These are phyloP conservation scores for Axis porcinus DNA, from an alignment of 2,113 vertebrate species.

Conservation along the genomic window DNA sequence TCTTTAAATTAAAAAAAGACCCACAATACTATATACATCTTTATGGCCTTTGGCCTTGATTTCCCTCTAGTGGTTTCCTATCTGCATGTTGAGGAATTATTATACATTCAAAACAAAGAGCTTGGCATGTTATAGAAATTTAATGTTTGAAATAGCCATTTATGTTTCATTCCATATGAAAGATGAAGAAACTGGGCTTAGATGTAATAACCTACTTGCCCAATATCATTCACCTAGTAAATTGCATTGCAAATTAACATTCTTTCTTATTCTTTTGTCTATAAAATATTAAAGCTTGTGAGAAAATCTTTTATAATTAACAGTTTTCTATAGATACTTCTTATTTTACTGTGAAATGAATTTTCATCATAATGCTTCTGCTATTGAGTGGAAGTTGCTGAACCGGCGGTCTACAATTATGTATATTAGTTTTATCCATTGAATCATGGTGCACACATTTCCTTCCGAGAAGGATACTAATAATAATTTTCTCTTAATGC, in stretches of 20 bases:
- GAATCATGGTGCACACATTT: neutral
- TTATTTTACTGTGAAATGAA: neutral
- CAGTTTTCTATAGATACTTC: neutral
- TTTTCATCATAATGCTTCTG: neutral
- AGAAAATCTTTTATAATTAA: neutral
- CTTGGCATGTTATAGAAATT: neutral
- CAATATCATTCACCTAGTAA: neutral
- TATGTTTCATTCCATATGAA: neutral
- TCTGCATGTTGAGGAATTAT: neutral
- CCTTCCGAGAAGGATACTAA: neutral
- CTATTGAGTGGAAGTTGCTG: neutral
- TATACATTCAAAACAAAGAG: constrained; percentile 6
- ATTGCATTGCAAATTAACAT: neutral
- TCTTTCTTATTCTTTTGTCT: neutral
- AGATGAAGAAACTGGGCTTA: neutral
- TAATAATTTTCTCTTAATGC: constrained; percentile 38
- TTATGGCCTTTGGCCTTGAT: neutral
- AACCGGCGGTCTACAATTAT: neutral
- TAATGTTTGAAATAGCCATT: neutral
- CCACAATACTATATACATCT: neutral
- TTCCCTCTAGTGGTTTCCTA: neutral
- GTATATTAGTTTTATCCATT: neutral
- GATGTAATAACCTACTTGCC: neutral
- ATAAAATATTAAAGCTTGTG: neutral
- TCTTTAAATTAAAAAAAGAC: neutral